Evolutionary conservation across 92 coral and sea anemone genomes (phyloP), one percentile per base, ranked within the genome.

Genomic region (Paramuricea clavata): DNA sequence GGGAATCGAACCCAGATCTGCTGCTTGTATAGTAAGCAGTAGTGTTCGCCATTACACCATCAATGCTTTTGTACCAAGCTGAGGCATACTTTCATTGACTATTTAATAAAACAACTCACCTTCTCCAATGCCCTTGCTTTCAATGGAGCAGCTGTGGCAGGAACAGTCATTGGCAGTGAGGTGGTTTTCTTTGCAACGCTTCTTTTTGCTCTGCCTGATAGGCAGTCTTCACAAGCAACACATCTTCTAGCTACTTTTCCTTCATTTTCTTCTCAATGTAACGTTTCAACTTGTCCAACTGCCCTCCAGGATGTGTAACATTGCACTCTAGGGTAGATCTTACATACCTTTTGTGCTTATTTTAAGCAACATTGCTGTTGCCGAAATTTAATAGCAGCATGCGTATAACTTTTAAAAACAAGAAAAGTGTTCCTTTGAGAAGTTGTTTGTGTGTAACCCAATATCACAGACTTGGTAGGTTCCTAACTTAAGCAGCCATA

Each of bases 281-380:
- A 25, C 30, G 44, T 16, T 80, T 80, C 69, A 80, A 59, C 42
- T 60, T 56, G 59, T 80, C 85, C 74, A 80, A 42, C 23, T 34
- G 85, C 44, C 85, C 85, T 15, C 85, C 85, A 81, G 85, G 85
- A 60, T 81, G 74, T 17, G 74, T 80, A 32, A 60, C 54, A 27
- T 39, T 12, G 5, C 11, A 31, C 30, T 34, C 49, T 7, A 80
- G 74, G 25, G 59, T 26, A 57, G 47, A 56, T 3, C 70, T 31
- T 17, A 80, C 85, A 79, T 79, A 79, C 42, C 11, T 27, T 15
- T 68, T 36, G 47, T 68, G 74, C 47, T 68, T 41, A 17, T 17
- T 39, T 33, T 69, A 44, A 5, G 75, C 75, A 33, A 2, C 43
- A 23, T 80, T 80, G 3, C 70, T 56, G 39, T 56, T 39, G 69